phyloP scores from a whole-genome alignment of 2,888 invertebrate genomes.

The Dorcus parallelipipedus region DNA sequence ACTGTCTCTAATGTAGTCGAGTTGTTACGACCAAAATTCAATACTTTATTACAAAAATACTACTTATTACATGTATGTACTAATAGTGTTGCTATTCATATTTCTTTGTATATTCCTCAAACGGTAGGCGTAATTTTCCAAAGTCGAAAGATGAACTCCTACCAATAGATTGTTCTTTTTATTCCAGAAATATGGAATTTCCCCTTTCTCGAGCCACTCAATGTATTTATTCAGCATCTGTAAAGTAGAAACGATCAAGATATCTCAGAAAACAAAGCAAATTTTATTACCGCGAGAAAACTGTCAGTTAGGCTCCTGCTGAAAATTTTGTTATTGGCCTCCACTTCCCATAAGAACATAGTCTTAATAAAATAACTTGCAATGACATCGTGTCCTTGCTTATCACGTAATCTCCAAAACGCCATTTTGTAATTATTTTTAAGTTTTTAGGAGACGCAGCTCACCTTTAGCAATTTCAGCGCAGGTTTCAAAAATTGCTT shows the following conservation, averaged over 20 bases:
- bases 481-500: conserved; percentile 49
- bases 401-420: conserved; percentile 53
- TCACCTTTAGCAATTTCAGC: conserved; percentile 48
- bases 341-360: conserved; percentile 49
- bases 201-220: conserved; percentile 35
- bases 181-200: conserved; percentile 54
- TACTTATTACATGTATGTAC: too few relatives aligned
- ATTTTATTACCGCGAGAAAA: conserved; percentile 35
- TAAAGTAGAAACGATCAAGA: conserved; percentile 32
- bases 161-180: conserved; percentile 49
- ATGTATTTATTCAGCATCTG: conserved; percentile 49
- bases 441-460: conserved; percentile 7
- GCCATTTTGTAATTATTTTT: conserved; percentile 7
- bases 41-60: too few relatives aligned
- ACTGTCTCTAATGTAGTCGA: too few relatives aligned
- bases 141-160: conserved; percentile 5
- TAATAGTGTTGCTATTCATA: too few relatives aligned
- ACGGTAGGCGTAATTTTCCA: too few relatives aligned
- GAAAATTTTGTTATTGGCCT: conserved; percentile 29
- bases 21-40: too few relatives aligned
- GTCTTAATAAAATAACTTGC: conserved; percentile 60
- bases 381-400: conserved; percentile 46
- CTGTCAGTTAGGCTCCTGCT: conserved; percentile 30
- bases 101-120: too few relatives aligned
- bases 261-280: neutral